Evolutionary conservation across 1,140 invertebrate genomes (phyloP), one percentile per base, ranked within the genome.

Genomic region (Drosophila tani): DNA sequence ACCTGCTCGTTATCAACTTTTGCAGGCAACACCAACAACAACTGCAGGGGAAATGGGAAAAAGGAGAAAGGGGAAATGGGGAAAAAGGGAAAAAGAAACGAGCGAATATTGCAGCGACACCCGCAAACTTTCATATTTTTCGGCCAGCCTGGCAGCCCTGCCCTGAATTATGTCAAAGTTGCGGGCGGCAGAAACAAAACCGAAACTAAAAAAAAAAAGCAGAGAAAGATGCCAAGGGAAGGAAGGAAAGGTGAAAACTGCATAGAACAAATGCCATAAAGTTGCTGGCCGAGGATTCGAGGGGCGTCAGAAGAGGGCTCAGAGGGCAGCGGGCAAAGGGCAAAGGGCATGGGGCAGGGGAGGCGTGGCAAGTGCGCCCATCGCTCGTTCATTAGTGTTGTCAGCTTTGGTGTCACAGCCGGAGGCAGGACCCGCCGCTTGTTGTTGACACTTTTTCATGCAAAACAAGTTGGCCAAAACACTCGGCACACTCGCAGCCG

Each of bases 1-100:
- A 90, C 85, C 85, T 90, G 85, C 85, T 90, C 85, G 85, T 90
- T 90, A 90, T 90, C 79, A 90, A 90, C 85, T 90, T 88, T 90
- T 90, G 75, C 81, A 79, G 71, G 85, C 71, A 75, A 74, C 71
- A 86, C 56, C 66, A 78, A 68, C 65, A 82, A 64, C 64, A 63
- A 62, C 14, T 35, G 51, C 50, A 46, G 29, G 46, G n/a, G 29
- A 74, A 85, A 43, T 17, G 60, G 50, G 47, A 59, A 65, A 51
- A 8, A 8, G 24, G 47, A 50, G 12, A 51, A 19, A 38, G 45
- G n/a, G 19, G 75, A 82, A 40, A 12, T 53, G 35, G 51, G 46
- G n/a, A 24, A 75, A 82, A 47, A 12, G 60, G 41, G 51, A 50
- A 69, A 60, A 60, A 74, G 74, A 51, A 59, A 53, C 29, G 51